Percentiles rank a stretch among this genome's conserved stretches.
These are phyloP conservation scores for Polydesmus complanatus DNA, from an alignment of 2,888 invertebrate species.

Conservation along the genomic window DNA sequence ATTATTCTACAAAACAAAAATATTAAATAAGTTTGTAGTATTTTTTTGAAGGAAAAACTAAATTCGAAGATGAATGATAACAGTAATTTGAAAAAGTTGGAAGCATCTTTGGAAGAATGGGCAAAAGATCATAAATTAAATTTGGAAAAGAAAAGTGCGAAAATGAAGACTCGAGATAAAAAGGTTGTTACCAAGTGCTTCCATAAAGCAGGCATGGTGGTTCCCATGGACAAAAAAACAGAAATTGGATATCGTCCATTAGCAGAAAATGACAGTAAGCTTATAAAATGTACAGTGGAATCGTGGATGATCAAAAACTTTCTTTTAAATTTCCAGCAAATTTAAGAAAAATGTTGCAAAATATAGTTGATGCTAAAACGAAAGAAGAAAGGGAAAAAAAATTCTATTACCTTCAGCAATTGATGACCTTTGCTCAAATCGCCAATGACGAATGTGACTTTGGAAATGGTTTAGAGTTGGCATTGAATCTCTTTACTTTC, in stretches of 20 bases:
- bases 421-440: conserved; percentile 68
- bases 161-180: conserved; percentile 47
- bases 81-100: conserved; percentile 35
- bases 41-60: not conserved
- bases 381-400: conserved; percentile 45
- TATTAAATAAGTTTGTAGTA: not conserved
- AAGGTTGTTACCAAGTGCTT: conserved; percentile 55
- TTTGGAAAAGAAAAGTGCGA: conserved; percentile 42
- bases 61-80: not conserved
- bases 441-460: conserved; percentile 92
- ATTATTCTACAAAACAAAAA: no score
- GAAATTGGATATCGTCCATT: conserved; percentile 67
- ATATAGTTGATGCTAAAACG: conserved; percentile 38
- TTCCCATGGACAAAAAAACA: conserved; percentile 65
- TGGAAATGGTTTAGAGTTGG: conserved; percentile 79
- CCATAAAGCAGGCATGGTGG: conserved; percentile 66
- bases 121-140: conserved; percentile 45
- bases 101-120: conserved; percentile 47
- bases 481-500: conserved; percentile 67
- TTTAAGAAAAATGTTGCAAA: conserved; percentile 52
- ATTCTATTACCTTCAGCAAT: conserved; percentile 58
- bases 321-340: conserved; percentile 38
- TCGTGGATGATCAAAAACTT: not conserved
- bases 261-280: conserved; percentile 50
- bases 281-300: not conserved